A percentile compares a stretch with the other conserved stretches of the same genome.
phyloP scores from a whole-genome alignment of 2,888 invertebrate genomes.

The Gortyna flavago region DNA sequence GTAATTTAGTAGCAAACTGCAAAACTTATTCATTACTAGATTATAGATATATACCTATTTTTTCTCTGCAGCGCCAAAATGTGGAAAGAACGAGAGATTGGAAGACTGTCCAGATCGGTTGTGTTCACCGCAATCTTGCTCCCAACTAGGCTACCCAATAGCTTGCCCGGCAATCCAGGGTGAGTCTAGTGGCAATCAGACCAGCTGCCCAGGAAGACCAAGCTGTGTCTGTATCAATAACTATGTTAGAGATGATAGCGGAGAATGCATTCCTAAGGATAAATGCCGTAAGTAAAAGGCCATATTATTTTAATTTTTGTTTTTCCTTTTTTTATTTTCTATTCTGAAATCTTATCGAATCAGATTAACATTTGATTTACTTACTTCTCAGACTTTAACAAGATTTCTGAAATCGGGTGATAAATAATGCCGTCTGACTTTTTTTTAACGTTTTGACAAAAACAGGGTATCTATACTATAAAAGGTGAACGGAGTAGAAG shows the following conservation, averaged over 20 bases:
- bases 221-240: constrained; percentile 39
- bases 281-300: constrained; percentile 27
- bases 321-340: background rate
- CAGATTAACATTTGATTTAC: background rate
- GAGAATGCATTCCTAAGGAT: constrained; percentile 36
- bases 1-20: background rate
- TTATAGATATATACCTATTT: background rate
- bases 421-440: background rate
- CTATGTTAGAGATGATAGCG: constrained; percentile 29
- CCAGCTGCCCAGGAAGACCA: constrained; percentile 33
- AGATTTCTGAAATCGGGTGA: background rate
- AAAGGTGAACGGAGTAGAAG: no score
- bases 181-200: constrained; percentile 4
- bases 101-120: constrained; percentile 59
- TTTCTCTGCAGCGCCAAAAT: constrained; percentile 36
- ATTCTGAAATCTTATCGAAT: background rate
- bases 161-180: constrained; percentile 39
- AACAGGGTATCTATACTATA: no score
- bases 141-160: constrained; percentile 63
- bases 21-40: background rate
- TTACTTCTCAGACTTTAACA: background rate
- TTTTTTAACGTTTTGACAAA: no score
- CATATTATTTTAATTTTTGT: background rate
- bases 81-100: constrained; percentile 61
- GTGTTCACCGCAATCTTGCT: constrained; percentile 59